Base-by-base conservation (phyloP, 2,888 invertebrate species). In the Aleiodes alternator region DNA sequence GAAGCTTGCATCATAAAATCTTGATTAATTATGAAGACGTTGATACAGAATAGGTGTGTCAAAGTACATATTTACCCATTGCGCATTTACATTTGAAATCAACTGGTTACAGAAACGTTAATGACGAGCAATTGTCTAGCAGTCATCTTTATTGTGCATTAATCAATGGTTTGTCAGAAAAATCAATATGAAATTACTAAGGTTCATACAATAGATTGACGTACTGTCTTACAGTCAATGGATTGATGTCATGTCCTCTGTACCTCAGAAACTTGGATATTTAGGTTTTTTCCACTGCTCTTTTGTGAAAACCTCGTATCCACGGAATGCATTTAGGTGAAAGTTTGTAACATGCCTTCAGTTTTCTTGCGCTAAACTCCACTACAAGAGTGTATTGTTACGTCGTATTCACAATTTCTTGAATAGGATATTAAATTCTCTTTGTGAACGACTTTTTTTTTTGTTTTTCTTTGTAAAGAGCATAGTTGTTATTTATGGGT, bases 311-410 rank as follows among this genome's bases (percentile, higher is more conserved):
- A 48, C 14, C 11, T 43, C 43, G 43, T 64, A 43, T 64, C 43
- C 4, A 48, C 23, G 14, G 23, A 64, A 48, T 43, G 23, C 48
- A 23, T 48, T 38, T 16, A 16, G 59, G 34, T n/a, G 34, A 7
- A 64, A 64, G 43, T 64, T 64, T 64, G 16, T 64, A 64, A 43
- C 43, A 23, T 48, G 64, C 64, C 9, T 64, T 64, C 23, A 23
- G 64, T 4, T 48, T 48, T 12, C 64, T 11, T 16, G 4, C 43
- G 48, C 9, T 16, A 14, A 48, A 14, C 48, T 48, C 7, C 48
- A 6, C 12, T 64, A 48, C 48, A 12, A 64, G 64, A 64, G 34
- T 43, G 48, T 14, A 43, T 64, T 11, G 14, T 48, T 43, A 14
- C 43, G 34, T 14, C 43, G 43, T 43, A 16, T 14, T 43, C 34